Evolutionary conservation across 1,140 invertebrate species (phyloP).

Genomic region (Zaprionus capensis): DNA sequence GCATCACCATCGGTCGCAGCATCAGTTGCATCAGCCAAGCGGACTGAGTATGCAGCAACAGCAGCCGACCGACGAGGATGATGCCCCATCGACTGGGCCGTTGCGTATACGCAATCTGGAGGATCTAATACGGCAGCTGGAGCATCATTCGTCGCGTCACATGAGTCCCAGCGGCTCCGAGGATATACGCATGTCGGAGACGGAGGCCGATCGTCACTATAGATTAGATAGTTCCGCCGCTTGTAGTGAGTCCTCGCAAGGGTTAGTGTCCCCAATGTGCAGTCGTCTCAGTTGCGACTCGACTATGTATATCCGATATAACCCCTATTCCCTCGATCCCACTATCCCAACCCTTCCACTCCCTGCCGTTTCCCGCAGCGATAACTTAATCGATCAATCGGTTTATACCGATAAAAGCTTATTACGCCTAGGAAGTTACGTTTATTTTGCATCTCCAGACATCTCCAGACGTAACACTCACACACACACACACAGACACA

Average conservation of each 20-base stretch:
- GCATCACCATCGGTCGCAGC: slow-evolving; percentile 82
- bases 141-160: slow-evolving; percentile 93
- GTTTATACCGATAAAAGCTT: slow-evolving; percentile 36
- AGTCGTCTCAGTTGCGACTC: slow-evolving; percentile 3
- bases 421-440: slow-evolving; percentile 40
- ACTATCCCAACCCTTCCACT: not conserved
- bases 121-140: slow-evolving; percentile 94
- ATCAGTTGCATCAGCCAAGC: slow-evolving; percentile 79
- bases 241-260: slow-evolving; percentile 90
- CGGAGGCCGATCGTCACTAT: slow-evolving; percentile 94
- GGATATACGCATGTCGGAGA: slow-evolving; percentile 95
- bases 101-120: slow-evolving; percentile 95
- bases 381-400: slow-evolving; percentile 22
- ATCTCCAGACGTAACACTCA: slow-evolving; percentile 3
- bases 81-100: slow-evolving; percentile 89
- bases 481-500: slow-evolving; percentile 13
- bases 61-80: slow-evolving; percentile 87
- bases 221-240: slow-evolving; percentile 92
- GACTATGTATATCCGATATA: slow-evolving; percentile 16
- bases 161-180: slow-evolving; percentile 96
- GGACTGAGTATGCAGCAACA: slow-evolving; percentile 56
- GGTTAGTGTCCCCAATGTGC: slow-evolving; percentile 85
- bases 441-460: slow-evolving; percentile 42
- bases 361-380: not conserved
- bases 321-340: not conserved